phyloP scores from a whole-genome alignment of 2,888 invertebrate genomes.

The Petrophora chlorosata region DNA sequence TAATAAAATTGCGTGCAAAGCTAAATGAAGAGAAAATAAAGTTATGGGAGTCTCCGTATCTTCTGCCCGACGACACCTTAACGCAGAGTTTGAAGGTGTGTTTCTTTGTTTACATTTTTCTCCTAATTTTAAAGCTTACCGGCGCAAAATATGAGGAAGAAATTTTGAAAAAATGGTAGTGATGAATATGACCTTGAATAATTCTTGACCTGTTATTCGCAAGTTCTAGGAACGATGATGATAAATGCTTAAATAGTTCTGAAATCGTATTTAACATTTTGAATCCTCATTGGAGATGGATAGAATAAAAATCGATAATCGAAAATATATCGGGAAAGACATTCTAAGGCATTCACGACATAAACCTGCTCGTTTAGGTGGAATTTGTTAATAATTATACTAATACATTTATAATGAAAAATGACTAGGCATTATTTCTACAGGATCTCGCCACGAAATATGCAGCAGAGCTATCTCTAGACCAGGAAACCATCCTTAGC shows the following conservation, averaged over 20 bases:
- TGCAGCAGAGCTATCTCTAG: slow-evolving; percentile 78
- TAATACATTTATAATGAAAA: too few relatives aligned
- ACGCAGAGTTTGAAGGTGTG: slow-evolving; percentile 79
- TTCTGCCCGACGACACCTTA: slow-evolving; percentile 53
- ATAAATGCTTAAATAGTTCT: too few relatives aligned
- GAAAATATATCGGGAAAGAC: too few relatives aligned
- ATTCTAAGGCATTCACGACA: too few relatives aligned
- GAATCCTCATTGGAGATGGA: neutral
- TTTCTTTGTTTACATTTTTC: slow-evolving; percentile 34
- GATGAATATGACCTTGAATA: neutral
- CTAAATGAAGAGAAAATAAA: slow-evolving; percentile 88
- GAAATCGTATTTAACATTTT: too few relatives aligned
- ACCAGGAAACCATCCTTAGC: slow-evolving; percentile 75
- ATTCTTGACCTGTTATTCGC: neutral
- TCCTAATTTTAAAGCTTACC: neutral
- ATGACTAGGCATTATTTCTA: too few relatives aligned
- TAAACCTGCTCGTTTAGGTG: too few relatives aligned
- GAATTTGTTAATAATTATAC: too few relatives aligned
- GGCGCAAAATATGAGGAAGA: slow-evolving; percentile 2
- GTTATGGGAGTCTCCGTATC: slow-evolving; percentile 90
- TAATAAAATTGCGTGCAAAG: slow-evolving; percentile 86
- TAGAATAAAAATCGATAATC: neutral
- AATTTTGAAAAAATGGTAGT: neutral
- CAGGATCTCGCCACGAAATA: slow-evolving; percentile 87
- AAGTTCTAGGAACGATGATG: neutral